phyloP scores from a whole-genome alignment of 2,888 invertebrate species.

The Phortica magna region DNA sequence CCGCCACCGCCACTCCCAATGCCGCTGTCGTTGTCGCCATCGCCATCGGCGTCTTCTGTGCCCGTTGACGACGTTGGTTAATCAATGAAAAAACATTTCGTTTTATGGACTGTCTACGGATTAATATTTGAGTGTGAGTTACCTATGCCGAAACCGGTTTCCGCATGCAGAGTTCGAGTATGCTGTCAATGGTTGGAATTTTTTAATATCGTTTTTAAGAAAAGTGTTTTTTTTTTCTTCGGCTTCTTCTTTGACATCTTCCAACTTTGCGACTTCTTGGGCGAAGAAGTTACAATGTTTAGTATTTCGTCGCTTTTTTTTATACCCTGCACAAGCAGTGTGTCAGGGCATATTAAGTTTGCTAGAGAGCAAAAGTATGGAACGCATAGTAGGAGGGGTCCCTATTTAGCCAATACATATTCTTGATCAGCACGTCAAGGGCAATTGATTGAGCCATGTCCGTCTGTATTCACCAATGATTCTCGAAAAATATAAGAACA shows the following conservation, averaged over 20 bases:
- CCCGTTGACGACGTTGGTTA: constrained; percentile 45
- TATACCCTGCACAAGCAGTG: too few species aligned
- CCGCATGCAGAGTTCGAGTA: too few species aligned
- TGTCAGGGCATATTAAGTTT: too few species aligned
- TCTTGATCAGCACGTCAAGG: too few species aligned
- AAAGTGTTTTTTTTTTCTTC: constrained; percentile 20
- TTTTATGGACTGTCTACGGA: constrained; percentile 28
- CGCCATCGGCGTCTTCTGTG: not conserved
- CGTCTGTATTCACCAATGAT: too few species aligned
- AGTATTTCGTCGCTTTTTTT: constrained; percentile 13
- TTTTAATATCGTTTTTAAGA: constrained; percentile 28
- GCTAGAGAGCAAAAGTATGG: too few species aligned
- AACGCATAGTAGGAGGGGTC: too few species aligned
- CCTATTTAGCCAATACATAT: too few species aligned
- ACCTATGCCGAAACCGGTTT: constrained; percentile 45
- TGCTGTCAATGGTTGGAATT: constrained; percentile 37
- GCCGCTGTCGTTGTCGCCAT: too few species aligned
- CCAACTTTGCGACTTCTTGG: not conserved
- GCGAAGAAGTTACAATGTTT: constrained; percentile 2
- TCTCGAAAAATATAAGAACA: too few species aligned
- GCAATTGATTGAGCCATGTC: too few species aligned
- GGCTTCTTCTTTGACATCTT: not conserved
- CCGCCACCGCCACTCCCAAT: too few species aligned
- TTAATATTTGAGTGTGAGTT: not conserved
- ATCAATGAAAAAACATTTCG: constrained; percentile 62